These are phyloP conservation scores for Melanchra persicariae DNA, from an alignment of 2,888 invertebrate genomes.

Conservation along the genomic window DNA sequence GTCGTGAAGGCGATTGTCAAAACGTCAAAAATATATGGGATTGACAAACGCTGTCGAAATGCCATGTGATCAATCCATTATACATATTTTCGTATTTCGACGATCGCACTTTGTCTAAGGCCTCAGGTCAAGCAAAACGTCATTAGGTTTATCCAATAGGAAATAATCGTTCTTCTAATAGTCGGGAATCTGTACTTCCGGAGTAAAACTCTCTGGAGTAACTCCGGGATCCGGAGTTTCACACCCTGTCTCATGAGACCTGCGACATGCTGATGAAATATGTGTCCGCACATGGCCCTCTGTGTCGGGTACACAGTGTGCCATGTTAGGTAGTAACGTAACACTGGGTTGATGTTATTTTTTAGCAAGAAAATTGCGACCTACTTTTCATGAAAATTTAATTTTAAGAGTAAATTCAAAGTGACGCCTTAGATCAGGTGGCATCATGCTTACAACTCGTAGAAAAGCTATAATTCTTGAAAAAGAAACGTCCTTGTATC, in stretches of 20 bases:
- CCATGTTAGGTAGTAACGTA: too few species aligned
- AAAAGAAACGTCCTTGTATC: background rate
- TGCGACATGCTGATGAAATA: background rate
- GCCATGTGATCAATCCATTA: too few species aligned
- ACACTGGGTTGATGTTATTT: background rate
- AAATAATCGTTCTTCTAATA: too few species aligned
- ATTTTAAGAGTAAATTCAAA: slow-evolving; percentile 23
- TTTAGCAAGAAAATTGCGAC: slow-evolving; percentile 30
- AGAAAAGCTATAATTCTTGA: slow-evolving; percentile 8
- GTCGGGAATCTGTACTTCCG: too few species aligned
- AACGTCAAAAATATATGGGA: too few species aligned
- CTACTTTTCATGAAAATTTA: slow-evolving; percentile 35
- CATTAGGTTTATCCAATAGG: too few species aligned
- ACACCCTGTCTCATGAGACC: background rate
- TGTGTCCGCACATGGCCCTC: background rate
- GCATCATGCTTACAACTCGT: slow-evolving; percentile 9
- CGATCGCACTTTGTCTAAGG: too few species aligned
- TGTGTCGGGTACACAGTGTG: too few species aligned
- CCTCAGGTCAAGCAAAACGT: background rate
- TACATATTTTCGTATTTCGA: too few species aligned
- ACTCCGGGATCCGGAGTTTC: background rate
- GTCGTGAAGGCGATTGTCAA: too few species aligned
- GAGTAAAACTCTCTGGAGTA: too few species aligned
- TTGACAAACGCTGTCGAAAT: too few species aligned
- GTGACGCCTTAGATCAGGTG: slow-evolving; percentile 42